phyloP scores from a whole-genome alignment of 2,888 invertebrate genomes.

The Rhynchonema sp. region DNA sequence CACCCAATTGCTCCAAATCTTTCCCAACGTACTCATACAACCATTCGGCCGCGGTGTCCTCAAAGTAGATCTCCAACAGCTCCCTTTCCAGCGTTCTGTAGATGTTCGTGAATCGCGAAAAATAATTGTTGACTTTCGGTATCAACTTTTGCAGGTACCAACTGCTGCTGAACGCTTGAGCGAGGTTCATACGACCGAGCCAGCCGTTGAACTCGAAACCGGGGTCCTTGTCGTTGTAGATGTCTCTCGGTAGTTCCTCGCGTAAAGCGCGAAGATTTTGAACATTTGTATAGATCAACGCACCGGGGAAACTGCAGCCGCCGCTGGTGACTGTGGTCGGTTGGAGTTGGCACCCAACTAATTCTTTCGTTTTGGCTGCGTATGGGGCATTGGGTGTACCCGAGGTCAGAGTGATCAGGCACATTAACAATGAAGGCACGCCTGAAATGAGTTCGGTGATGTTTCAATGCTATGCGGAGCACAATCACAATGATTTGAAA shows the following conservation, averaged over 20 bases:
- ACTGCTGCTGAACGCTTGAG: constrained; percentile 1
- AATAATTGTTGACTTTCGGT: background rate
- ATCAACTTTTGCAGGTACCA: constrained; percentile 4
- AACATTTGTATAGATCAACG: background rate
- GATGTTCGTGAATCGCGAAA: background rate
- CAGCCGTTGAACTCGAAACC: constrained; percentile 4
- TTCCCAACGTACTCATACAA: constrained; percentile 3
- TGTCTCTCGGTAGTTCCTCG: background rate
- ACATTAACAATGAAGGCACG: background rate
- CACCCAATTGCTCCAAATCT: background rate
- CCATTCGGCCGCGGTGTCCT: constrained; percentile 7
- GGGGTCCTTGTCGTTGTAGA: background rate
- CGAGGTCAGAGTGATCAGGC: background rate
- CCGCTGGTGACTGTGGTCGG: background rate
- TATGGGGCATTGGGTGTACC: background rate
- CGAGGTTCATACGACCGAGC: constrained; percentile 2
- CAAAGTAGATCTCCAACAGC: background rate
- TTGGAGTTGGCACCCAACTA: background rate
- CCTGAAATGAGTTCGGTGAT: no score
- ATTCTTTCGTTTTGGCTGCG: background rate
- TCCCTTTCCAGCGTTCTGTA: background rate
- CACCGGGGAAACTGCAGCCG: constrained; percentile 6
- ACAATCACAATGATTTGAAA: no score
- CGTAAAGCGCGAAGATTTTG: background rate
- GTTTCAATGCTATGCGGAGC: no score